These are phyloP conservation scores for Cottus gobio DNA, from an alignment of 2,113 vertebrate species.

Conservation along the genomic window DNA sequence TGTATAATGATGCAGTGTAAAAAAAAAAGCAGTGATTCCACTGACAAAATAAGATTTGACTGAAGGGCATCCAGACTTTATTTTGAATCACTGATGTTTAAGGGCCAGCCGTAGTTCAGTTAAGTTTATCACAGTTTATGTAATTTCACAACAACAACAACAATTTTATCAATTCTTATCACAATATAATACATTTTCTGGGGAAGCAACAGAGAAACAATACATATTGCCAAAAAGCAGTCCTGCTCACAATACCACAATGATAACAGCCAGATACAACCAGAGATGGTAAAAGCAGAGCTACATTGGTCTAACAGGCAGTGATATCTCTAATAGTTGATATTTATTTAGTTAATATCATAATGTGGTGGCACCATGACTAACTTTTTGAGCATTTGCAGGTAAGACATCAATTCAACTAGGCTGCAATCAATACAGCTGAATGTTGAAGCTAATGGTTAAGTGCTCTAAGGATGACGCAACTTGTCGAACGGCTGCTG, in stretches of 20 bases:
- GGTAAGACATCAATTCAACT: neutral
- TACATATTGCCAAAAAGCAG: neutral
- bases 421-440: slow-evolving; percentile 4
- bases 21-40: neutral
- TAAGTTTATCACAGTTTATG: neutral
- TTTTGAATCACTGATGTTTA: neutral
- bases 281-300: neutral
- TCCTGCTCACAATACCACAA: neutral
- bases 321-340: neutral
- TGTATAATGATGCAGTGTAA: neutral
- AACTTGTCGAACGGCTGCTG: slow-evolving; percentile 4
- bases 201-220: neutral
- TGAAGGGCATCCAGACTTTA: neutral
- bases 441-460: neutral
- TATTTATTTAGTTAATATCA: neutral
- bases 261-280: neutral
- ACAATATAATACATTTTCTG: neutral
- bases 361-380: neutral
- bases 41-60: neutral
- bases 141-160: neutral
- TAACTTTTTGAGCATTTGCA: neutral
- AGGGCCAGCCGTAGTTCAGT: neutral
- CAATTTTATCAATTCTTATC: too few species aligned
- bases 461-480: slow-evolving; percentile 14
- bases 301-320: neutral